Conservation (phyloP, 2,797 vertebrate species). For the Mus spretus region DNA sequence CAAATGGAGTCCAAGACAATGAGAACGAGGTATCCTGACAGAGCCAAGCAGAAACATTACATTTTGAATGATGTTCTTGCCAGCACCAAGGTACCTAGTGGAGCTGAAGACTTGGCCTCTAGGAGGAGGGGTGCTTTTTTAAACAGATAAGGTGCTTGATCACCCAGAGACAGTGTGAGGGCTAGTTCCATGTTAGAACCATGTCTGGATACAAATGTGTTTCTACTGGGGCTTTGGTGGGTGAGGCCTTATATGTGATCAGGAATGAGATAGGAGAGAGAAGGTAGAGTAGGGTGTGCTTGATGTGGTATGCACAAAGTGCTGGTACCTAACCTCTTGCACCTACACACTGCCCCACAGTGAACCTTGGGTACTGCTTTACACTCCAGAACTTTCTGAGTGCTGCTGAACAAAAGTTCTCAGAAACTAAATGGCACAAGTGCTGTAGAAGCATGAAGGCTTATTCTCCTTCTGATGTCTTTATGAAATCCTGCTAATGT, state of each 20-base stretch:
- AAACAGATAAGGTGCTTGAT: too few species aligned
- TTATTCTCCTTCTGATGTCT: background rate
- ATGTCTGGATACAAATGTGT: background rate
- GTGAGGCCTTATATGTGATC: background rate
- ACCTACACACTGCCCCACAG: too few species aligned
- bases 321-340: too few species aligned
- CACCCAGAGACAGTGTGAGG: background rate
- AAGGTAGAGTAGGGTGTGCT: background rate
- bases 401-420: background rate
- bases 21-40: background rate
- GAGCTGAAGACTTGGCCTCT: background rate
- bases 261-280: background rate
- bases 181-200: background rate
- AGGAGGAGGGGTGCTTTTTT: background rate
- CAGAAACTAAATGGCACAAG: background rate
- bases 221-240: background rate
- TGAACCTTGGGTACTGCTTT: background rate
- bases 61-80: background rate
- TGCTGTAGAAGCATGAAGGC: background rate
- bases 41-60: background rate
- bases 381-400: background rate
- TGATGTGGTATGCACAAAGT: background rate
- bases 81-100: background rate
- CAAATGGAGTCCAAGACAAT: background rate
- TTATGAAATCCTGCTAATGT: background rate